Evolutionary conservation across 2,888 invertebrate species (phyloP).

Genomic region (Eristalis arbustorum): DNA sequence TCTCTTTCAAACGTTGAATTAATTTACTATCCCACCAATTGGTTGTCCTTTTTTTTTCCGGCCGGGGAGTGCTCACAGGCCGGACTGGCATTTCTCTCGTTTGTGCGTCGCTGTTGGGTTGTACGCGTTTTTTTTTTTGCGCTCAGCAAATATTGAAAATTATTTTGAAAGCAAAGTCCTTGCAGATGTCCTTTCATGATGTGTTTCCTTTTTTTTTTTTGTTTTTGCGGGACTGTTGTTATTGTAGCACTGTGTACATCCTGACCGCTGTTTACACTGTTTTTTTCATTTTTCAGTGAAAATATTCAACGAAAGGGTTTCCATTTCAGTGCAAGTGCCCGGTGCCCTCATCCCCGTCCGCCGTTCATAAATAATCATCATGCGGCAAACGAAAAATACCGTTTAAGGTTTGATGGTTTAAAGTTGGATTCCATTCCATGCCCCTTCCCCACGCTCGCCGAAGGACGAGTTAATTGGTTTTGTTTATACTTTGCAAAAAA

Average conservation of each 20-base stretch:
- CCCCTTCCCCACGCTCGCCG: neutral
- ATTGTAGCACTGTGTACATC: conserved; percentile 14
- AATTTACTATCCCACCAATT: conserved; percentile 43
- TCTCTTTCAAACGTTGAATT: conserved; percentile 33
- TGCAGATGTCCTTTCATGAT: conserved; percentile 15
- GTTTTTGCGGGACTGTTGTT: neutral
- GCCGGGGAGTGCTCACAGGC: neutral
- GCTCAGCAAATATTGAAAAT: conserved; percentile 21
- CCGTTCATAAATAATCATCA: conserved; percentile 38
- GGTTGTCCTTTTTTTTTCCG: conserved; percentile 37
- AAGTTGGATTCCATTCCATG: neutral
- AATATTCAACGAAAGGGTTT: conserved; percentile 43
- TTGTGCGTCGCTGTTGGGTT: neutral
- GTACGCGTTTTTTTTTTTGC: neutral
- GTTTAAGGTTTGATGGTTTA: conserved; percentile 37
- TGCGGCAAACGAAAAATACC: conserved; percentile 47
- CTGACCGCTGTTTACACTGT: conserved; percentile 22
- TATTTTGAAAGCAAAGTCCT: conserved; percentile 15
- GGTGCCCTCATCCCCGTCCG: neutral
- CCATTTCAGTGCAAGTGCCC: conserved; percentile 2
- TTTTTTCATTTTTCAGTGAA: conserved; percentile 8
- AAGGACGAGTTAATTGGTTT: conserved; percentile 46
- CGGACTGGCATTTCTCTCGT: neutral
- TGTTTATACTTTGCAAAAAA: conserved; percentile 16
- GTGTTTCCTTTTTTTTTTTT: neutral